phyloP scores from a whole-genome alignment of 2,888 invertebrate species.

The Hetaerina titia region DNA sequence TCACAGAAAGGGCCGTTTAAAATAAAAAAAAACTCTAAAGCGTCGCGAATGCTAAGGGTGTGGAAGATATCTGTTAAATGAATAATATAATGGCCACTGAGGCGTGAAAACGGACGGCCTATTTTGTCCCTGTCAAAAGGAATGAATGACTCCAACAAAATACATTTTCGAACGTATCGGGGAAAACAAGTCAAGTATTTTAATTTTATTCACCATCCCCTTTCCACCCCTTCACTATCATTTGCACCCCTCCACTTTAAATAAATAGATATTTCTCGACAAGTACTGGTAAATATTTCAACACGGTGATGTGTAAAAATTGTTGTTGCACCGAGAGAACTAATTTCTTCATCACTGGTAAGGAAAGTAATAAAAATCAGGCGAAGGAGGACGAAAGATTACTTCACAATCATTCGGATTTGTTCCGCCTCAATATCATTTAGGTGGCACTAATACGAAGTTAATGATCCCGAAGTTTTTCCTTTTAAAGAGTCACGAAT shows the following conservation, averaged over 20 bases:
- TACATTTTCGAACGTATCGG: not conserved
- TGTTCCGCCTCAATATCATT: not conserved
- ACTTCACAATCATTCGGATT: not conserved
- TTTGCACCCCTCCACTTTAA: not conserved
- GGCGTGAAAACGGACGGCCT: not conserved
- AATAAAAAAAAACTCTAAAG: not conserved
- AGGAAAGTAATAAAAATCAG: not conserved
- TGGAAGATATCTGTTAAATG: not conserved
- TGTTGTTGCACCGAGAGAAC: not conserved
- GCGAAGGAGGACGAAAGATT: not conserved
- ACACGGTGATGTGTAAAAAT: not conserved
- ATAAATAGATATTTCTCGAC: not conserved
- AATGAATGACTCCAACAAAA: not conserved
- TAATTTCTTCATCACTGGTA: not conserved
- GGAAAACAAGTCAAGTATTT: not conserved
- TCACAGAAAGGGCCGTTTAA: not conserved
- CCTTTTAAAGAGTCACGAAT: not conserved
- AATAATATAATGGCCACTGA: not conserved
- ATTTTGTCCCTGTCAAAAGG: not conserved
- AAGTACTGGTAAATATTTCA: not conserved
- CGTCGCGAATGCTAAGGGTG: not conserved
- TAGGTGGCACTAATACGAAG: conserved; percentile 9
- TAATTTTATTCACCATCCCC: not conserved
- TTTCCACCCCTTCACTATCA: not conserved
- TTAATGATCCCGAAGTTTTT: not conserved